phyloP scores from a whole-genome alignment of 1,140 invertebrate species.

The Leptopilina boulardi region DNA sequence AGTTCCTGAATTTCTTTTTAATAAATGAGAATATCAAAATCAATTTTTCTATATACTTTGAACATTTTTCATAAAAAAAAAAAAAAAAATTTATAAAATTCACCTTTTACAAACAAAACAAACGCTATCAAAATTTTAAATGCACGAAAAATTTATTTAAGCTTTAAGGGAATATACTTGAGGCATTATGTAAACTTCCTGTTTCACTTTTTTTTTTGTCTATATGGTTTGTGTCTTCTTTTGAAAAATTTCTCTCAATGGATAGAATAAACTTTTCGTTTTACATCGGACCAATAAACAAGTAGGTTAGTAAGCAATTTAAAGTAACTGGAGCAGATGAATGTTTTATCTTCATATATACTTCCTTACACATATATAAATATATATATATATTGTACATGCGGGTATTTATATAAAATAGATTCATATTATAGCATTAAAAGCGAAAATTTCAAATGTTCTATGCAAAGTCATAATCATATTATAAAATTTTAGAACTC shows the following conservation, averaged over 20 bases:
- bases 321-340: neutral
- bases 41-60: too few relatives aligned
- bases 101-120: neutral
- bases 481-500: too few relatives aligned
- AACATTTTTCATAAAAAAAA: too few relatives aligned
- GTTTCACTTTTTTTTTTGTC: neutral
- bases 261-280: constrained; percentile 14
- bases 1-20: too few relatives aligned
- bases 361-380: neutral
- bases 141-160: neutral
- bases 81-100: neutral
- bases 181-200: neutral
- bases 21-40: too few relatives aligned
- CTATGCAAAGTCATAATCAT: too few relatives aligned
- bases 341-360: neutral
- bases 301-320: constrained; percentile 5
- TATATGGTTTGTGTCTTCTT: neutral
- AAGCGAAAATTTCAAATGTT: too few relatives aligned
- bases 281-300: constrained; percentile 3
- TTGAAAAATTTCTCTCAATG: neutral
- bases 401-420: too few relatives aligned
- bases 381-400: too few relatives aligned
- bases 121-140: neutral
- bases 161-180: neutral
- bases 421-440: too few relatives aligned